These are phyloP conservation scores for Idaea biselata DNA, from an alignment of 2,888 invertebrate genomes.

Conservation along the genomic window DNA sequence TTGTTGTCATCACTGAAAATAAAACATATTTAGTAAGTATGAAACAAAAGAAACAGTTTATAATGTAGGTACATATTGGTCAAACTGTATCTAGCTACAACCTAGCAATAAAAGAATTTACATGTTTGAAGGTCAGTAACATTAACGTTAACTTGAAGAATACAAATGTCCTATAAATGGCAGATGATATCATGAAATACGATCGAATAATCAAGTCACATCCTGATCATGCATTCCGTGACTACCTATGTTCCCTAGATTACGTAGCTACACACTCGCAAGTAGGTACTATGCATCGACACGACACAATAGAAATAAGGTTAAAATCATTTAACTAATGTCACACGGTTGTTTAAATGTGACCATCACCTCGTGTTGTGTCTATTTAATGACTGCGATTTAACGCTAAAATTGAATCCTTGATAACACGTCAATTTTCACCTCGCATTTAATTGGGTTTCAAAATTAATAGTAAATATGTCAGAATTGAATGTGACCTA, in stretches of 20 bases:
- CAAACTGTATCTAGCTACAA: not conserved
- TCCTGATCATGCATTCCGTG: slow-evolving; percentile 6
- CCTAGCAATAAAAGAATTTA: not conserved
- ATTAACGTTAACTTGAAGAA: slow-evolving; percentile 11
- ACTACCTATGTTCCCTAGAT: not conserved
- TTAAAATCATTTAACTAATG: slow-evolving; percentile 8
- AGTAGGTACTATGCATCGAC: not conserved
- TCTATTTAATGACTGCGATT: slow-evolving; percentile 10
- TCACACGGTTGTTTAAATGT: slow-evolving; percentile 5
- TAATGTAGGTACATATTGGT: not conserved
- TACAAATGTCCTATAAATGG: slow-evolving; percentile 22
- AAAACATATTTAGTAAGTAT: slow-evolving; percentile 5
- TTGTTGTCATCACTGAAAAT: slow-evolving; percentile 51
- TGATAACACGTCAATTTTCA: not conserved
- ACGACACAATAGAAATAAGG: not conserved
- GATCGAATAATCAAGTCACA: slow-evolving; percentile 27
- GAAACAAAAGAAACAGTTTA: not conserved
- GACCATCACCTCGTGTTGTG: slow-evolving; percentile 14
- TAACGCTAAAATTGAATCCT: not conserved
- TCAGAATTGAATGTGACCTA: too few relatives aligned
- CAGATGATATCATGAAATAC: slow-evolving; percentile 25
- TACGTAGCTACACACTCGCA: slow-evolving; percentile 8
- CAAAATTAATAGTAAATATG: too few relatives aligned
- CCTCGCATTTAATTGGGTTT: not conserved
- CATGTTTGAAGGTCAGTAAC: slow-evolving; percentile 20